Evolutionary conservation across 2,888 invertebrate genomes (phyloP).

Genomic region (Neoaliturus tenellus): DNA sequence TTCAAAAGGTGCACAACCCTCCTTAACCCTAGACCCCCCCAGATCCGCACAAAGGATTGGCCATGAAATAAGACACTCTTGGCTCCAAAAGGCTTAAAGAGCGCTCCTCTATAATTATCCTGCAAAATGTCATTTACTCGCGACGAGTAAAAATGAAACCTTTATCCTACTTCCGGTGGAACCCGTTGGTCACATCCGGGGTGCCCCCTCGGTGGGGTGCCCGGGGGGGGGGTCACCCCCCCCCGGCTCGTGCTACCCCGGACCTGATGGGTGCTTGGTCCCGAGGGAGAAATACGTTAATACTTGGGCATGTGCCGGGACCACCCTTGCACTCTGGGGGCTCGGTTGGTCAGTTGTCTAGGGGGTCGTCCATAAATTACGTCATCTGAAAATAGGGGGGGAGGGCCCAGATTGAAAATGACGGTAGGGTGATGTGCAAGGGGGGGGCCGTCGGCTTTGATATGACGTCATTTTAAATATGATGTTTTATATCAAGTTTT

Average conservation of each 20-base stretch:
- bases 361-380: too few species aligned
- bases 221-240: not conserved
- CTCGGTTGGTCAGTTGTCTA: too few species aligned
- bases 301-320: not conserved
- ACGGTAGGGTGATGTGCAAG: too few species aligned
- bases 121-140: conserved; percentile 32
- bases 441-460: too few species aligned
- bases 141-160: conserved; percentile 51
- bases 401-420: too few species aligned
- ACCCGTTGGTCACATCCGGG: conserved; percentile 42
- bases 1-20: too few species aligned
- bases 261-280: not conserved
- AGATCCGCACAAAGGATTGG: conserved; percentile 15
- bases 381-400: too few species aligned
- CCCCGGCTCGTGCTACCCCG: conserved; percentile 33
- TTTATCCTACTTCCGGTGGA: conserved; percentile 52
- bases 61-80: conserved; percentile 39
- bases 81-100: conserved; percentile 19
- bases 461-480: too few species aligned
- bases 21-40: too few species aligned
- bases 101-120: conserved; percentile 38
- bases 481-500: too few species aligned
- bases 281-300: not conserved
- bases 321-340: not conserved
- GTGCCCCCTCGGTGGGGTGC: not conserved